phyloP scores from a whole-genome alignment of 2,888 invertebrate species.

The Selenia dentaria region DNA sequence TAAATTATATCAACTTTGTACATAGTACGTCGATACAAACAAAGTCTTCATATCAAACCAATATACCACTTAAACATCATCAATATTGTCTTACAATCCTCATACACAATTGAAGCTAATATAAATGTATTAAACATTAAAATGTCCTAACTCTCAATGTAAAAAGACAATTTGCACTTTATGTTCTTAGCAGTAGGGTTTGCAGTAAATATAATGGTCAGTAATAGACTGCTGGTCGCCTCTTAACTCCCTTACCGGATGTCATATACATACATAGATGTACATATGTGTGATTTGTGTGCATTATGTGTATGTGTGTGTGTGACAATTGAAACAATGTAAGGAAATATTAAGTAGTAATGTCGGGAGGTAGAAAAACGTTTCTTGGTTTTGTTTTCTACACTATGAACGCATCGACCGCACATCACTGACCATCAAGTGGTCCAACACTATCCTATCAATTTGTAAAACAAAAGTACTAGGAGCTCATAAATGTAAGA shows the following conservation, averaged over 20 bases:
- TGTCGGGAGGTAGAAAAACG: background rate
- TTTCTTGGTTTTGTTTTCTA: no score
- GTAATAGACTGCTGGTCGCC: slow-evolving; percentile 30
- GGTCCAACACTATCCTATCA: no score
- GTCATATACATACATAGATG: background rate
- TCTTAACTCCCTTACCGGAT: slow-evolving; percentile 16
- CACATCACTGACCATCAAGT: no score
- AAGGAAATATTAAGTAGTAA: slow-evolving; percentile 10
- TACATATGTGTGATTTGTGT: slow-evolving; percentile 7
- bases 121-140: background rate
- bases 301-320: no score
- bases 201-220: background rate
- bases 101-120: slow-evolving; percentile 19
- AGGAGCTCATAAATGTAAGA: no score
- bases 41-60: slow-evolving; percentile 11
- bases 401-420: no score
- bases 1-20: no score
- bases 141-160: slow-evolving; percentile 6
- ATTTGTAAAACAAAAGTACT: no score
- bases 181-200: background rate
- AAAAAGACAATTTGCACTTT: background rate
- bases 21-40: background rate
- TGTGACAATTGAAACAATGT: slow-evolving; percentile 17
- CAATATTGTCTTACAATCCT: slow-evolving; percentile 20
- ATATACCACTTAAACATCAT: slow-evolving; percentile 15